A percentile compares a stretch with the other conserved stretches of the same genome.
Evolutionary conservation across 2,888 invertebrate genomes (phyloP).

Genomic region (Dynastes maya): DNA sequence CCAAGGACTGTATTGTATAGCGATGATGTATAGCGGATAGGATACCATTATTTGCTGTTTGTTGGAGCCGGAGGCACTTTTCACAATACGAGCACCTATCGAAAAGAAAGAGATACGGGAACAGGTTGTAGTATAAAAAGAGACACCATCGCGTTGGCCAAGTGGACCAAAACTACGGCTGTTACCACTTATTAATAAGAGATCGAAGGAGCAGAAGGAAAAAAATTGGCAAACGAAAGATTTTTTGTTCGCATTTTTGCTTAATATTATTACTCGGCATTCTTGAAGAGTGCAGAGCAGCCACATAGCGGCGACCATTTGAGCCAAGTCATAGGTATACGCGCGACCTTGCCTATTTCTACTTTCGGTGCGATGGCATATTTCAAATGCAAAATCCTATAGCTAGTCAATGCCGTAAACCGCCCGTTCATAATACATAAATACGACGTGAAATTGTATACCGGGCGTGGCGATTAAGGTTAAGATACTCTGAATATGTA

Average conservation of each 20-base stretch:
- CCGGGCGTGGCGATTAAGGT: background rate
- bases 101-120: background rate
- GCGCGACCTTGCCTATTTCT: conserved; percentile 43
- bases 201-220: background rate
- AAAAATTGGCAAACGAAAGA: conserved; percentile 31
- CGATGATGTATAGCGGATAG: background rate
- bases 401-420: conserved; percentile 31
- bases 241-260: conserved; percentile 45
- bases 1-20: too few species aligned
- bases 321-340: conserved; percentile 4
- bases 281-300: conserved; percentile 28
- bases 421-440: background rate
- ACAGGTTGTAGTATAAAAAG: background rate
- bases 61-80: conserved; percentile 30
- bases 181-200: conserved; percentile 11
- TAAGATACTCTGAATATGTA: too few species aligned
- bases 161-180: background rate
- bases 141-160: background rate
- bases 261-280: conserved; percentile 46
- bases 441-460: conserved; percentile 3
- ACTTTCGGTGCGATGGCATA: conserved; percentile 35
- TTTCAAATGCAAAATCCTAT: conserved; percentile 28
- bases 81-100: background rate
- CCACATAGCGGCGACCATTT: background rate
- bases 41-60: conserved; percentile 19